Conservation (phyloP, 2,888 invertebrate species). For the Eupithecia subumbrata region DNA sequence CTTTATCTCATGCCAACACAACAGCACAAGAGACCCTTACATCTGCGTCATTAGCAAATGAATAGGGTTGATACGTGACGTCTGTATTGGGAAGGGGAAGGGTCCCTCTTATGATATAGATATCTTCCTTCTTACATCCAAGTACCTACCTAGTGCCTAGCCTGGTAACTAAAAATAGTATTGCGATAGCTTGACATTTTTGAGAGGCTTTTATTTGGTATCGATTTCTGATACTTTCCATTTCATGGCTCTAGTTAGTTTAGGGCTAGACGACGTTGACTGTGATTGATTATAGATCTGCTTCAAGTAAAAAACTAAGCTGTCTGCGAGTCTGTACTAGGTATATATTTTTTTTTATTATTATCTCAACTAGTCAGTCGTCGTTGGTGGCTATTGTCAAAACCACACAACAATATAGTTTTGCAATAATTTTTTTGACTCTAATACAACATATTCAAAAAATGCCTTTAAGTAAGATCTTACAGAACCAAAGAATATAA, state of each 20-base stretch:
- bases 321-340: background rate
- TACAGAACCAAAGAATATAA: background rate
- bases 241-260: background rate
- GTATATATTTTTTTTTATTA: background rate
- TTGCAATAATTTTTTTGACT: no score
- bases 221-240: background rate
- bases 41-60: conserved; percentile 48
- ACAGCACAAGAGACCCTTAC: conserved; percentile 28
- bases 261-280: background rate
- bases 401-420: background rate
- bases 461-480: background rate
- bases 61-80: conserved; percentile 54
- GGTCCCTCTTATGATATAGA: background rate
- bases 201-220: background rate
- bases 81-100: conserved; percentile 40
- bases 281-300: conserved; percentile 1
- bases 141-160: background rate
- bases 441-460: background rate
- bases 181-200: background rate
- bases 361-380: background rate
- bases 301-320: background rate
- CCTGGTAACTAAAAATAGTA: background rate
- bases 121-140: background rate
- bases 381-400: background rate
- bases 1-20: background rate